Percentiles rank a stretch among this genome's conserved stretches.
phyloP scores from a whole-genome alignment of 2,113 vertebrate genomes.

The Tetraodon nigroviridis region DNA sequence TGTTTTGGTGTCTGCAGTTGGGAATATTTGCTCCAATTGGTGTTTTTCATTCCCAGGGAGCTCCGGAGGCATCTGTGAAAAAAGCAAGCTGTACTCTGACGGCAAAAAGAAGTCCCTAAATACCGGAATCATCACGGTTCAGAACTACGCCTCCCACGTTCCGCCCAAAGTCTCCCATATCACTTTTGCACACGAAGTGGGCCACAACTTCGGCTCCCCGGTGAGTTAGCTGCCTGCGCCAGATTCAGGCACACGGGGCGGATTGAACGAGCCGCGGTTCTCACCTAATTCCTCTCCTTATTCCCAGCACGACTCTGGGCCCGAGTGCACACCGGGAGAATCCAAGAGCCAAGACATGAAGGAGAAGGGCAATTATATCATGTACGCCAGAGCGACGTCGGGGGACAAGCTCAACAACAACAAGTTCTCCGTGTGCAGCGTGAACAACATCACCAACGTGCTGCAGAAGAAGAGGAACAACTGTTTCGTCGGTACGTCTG shows the following conservation, averaged over 20 bases:
- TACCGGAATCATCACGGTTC: constrained; percentile 98
- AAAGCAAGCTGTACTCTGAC: constrained; percentile 96
- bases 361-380: constrained; percentile 98
- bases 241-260: constrained; percentile 8
- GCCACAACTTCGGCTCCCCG: constrained; percentile 98
- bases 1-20: constrained; percentile 5
- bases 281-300: constrained; percentile 8
- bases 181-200: constrained; percentile 98
- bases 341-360: constrained; percentile 95
- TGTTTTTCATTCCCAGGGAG: constrained; percentile 78
- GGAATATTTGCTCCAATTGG: constrained; percentile 14
- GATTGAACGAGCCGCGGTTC: constrained; percentile 10
- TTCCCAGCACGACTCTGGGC: constrained; percentile 93
- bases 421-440: constrained; percentile 93
- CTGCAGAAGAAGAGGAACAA: constrained; percentile 94
- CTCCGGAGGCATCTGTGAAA: constrained; percentile 98
- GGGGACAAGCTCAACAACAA: constrained; percentile 99
- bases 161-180: constrained; percentile 99
- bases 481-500: constrained; percentile 94
- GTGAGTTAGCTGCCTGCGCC: constrained; percentile 76
- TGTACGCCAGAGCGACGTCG: constrained; percentile 97
- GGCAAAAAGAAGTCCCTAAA: constrained; percentile 99
- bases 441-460: constrained; percentile 98
- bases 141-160: constrained; percentile 98
- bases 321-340: constrained; percentile 96